phyloP scores from a whole-genome alignment of 2,113 vertebrate species.

The Podarcis muralis region DNA sequence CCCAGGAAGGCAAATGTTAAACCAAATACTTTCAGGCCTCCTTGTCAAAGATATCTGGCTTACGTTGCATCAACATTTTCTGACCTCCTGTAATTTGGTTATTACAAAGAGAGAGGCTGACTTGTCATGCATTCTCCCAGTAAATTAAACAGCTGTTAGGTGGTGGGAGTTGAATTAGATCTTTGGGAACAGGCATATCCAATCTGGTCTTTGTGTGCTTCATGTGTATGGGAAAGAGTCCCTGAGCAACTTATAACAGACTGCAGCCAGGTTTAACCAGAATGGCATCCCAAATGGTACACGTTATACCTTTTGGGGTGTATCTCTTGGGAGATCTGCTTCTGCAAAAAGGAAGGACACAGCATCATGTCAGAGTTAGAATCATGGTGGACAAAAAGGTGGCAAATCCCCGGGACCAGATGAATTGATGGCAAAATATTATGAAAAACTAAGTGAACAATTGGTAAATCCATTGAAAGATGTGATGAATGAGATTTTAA shows the following conservation, averaged over 20 bases:
- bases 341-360: no score
- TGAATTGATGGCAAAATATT: no score
- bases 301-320: neutral
- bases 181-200: neutral
- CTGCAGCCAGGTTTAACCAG: neutral
- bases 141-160: neutral
- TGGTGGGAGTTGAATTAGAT: neutral
- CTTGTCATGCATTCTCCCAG: neutral
- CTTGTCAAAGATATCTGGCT: neutral
- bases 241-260: neutral
- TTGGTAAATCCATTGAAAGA: no score
- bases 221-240: neutral
- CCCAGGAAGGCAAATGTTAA: neutral
- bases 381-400: no score
- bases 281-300: neutral
- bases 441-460: no score
- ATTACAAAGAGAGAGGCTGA: neutral
- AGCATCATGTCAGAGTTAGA: no score
- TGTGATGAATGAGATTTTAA: no score
- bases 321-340: neutral
- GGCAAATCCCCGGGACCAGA: no score
- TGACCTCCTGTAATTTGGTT: neutral
- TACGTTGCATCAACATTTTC: neutral
- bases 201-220: neutral
- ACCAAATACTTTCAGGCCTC: neutral